Conservation (phyloP, 2,888 invertebrate genomes). For the Latrodectus elegans region DNA sequence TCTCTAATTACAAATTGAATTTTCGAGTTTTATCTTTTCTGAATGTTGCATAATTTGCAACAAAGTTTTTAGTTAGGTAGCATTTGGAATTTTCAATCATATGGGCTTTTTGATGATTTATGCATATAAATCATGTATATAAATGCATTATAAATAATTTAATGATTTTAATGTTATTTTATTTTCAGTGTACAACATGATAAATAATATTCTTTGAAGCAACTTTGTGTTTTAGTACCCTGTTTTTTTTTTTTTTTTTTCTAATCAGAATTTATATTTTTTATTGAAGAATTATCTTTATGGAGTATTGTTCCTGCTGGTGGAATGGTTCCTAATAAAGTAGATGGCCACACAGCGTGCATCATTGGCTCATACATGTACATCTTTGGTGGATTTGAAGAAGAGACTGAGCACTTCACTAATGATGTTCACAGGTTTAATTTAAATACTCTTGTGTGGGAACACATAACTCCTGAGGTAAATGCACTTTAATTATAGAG, state of each 20-base stretch:
- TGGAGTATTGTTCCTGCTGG: constrained; percentile 75
- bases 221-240: neutral
- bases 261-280: neutral
- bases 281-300: constrained; percentile 72
- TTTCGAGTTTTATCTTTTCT: too few relatives aligned
- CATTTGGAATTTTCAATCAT: too few relatives aligned
- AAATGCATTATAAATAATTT: too few relatives aligned
- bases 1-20: too few relatives aligned
- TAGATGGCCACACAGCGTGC: constrained; percentile 94
- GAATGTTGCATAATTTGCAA: too few relatives aligned
- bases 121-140: too few relatives aligned
- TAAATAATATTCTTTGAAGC: neutral
- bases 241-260: neutral
- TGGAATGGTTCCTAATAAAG: constrained; percentile 85
- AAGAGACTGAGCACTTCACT: constrained; percentile 86
- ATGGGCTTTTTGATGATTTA: too few relatives aligned
- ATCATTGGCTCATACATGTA: constrained; percentile 87
- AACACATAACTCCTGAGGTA: constrained; percentile 72
- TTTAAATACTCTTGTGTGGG: constrained; percentile 84
- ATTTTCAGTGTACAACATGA: too few relatives aligned
- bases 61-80: too few relatives aligned
- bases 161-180: too few relatives aligned
- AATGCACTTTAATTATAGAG: neutral
- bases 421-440: constrained; percentile 85
- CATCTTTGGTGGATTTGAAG: constrained; percentile 93